Conservation (phyloP, 2,113 vertebrate species). For the Stictonetta naevosa region DNA sequence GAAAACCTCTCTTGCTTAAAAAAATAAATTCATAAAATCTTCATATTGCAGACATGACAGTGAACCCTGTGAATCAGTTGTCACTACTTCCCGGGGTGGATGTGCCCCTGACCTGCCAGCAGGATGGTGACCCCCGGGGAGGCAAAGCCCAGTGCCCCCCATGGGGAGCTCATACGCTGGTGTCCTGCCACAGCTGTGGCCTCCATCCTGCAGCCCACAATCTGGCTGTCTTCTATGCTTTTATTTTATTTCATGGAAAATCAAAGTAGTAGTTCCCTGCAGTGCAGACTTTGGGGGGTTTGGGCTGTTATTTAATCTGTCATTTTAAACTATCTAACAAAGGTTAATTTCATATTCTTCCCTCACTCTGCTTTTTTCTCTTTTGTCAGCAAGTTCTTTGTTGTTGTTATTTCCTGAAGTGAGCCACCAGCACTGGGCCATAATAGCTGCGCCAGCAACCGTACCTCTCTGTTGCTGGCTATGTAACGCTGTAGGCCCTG, state of each 20-base stretch:
- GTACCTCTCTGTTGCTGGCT: background rate
- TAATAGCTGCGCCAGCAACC: background rate
- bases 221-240: accelerated
- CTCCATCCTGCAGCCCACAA: background rate
- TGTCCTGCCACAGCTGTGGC: background rate
- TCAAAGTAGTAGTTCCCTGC: background rate
- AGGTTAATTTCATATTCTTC: conserved; percentile 28
- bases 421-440: background rate
- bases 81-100: background rate
- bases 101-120: background rate
- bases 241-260: background rate
- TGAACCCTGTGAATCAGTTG: background rate
- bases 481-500: background rate
- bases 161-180: accelerated
- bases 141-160: background rate
- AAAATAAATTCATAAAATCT: background rate
- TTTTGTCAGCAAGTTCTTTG: conserved; percentile 50
- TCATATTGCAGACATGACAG: accelerated
- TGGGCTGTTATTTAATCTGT: background rate
- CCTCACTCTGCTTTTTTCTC: background rate
- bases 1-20: background rate
- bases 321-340: background rate
- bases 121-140: background rate
- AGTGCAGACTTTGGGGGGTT: background rate
- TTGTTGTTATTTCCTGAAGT: background rate